These are phyloP conservation scores for Tolypeutes matacus DNA, from an alignment of 2,797 vertebrate species.

Conservation along the genomic window DNA sequence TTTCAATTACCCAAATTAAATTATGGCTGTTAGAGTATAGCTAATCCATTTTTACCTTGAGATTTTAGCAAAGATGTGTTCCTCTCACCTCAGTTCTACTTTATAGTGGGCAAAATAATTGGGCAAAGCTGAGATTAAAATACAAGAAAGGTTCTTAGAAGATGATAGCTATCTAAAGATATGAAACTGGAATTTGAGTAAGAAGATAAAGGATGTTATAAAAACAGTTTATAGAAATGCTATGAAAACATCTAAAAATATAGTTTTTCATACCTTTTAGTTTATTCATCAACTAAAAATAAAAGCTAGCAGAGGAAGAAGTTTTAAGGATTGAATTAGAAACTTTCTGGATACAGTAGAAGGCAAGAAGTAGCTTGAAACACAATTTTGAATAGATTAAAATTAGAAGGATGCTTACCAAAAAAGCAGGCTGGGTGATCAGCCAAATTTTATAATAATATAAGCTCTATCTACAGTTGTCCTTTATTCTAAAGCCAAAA, in stretches of 20 bases:
- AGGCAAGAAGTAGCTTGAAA: conserved; percentile 32
- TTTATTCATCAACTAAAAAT: conserved; percentile 54
- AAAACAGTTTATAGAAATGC: conserved; percentile 1
- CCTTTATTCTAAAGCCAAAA: conserved; percentile 23
- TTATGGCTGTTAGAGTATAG: neutral
- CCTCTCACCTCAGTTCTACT: neutral
- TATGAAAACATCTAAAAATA: conserved; percentile 8
- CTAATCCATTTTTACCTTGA: neutral
- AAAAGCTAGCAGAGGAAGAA: conserved; percentile 30
- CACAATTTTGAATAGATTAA: conserved; percentile 34
- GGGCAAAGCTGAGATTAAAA: neutral
- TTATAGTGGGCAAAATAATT: conserved; percentile 11
- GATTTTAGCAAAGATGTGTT: neutral
- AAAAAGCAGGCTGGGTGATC: neutral
- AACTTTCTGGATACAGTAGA: neutral
- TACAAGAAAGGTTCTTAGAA: neutral
- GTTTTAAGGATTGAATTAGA: conserved; percentile 2
- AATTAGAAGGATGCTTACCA: conserved; percentile 40
- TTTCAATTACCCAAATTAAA: conserved; percentile 64
- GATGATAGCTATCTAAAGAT: neutral
- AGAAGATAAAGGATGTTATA: neutral
- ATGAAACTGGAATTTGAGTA: conserved; percentile 26
- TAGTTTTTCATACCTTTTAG: conserved; percentile 22
- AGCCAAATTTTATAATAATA: neutral
- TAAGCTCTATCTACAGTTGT: neutral